Conservation (phyloP, 2,113 vertebrate genomes). For the Oncorhynchus kisutch region DNA sequence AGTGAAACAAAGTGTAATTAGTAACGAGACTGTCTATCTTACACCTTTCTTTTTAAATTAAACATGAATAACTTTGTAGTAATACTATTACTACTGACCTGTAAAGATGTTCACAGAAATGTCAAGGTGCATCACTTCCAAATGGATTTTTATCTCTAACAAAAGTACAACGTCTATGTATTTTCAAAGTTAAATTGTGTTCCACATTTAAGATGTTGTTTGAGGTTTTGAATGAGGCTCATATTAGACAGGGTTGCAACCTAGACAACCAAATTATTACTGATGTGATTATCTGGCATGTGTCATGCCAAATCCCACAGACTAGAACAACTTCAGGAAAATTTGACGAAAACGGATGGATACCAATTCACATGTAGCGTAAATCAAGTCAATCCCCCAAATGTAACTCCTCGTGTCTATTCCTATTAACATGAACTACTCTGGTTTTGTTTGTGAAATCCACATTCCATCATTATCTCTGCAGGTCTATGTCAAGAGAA, state of each 20-base stretch:
- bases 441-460: neutral
- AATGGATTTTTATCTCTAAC: too few species aligned
- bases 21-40: too few species aligned
- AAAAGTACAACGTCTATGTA: neutral
- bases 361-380: neutral
- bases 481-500: slow-evolving; percentile 51
- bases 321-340: neutral
- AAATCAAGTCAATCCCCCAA: neutral
- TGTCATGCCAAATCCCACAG: neutral
- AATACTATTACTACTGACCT: too few species aligned
- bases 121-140: neutral
- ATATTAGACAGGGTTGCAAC: too few species aligned
- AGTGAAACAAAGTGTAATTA: too few species aligned
- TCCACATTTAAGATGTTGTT: neutral
- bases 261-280: neutral
- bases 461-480: neutral
- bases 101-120: neutral
- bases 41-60: neutral
- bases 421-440: neutral
- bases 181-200: neutral
- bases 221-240: neutral
- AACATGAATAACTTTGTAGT: too few species aligned
- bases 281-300: neutral
- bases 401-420: neutral
- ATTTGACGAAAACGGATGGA: neutral